Percentiles rank a stretch among this genome's conserved stretches.
phyloP scores from a whole-genome alignment of 2,797 vertebrate species.

The Eptatretus atami region DNA sequence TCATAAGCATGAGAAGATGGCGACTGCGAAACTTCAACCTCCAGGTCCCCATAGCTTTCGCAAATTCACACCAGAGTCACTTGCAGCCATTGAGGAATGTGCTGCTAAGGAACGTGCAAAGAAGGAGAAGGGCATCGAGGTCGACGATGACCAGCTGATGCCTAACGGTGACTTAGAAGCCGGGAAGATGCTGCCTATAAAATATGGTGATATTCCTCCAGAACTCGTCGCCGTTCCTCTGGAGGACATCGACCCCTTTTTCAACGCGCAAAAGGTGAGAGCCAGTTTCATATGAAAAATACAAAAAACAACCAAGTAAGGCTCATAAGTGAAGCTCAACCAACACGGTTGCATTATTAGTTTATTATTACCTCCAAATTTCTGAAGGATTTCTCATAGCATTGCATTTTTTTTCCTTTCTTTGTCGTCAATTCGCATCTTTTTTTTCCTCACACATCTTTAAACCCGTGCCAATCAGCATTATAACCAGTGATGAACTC shows the following conservation, averaged over 20 bases:
- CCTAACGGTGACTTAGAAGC: conserved; percentile 59
- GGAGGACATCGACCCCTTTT: conserved; percentile 84
- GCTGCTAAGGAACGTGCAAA: conserved; percentile 41
- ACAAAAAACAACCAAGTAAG: too few relatives aligned
- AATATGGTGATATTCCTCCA: conserved; percentile 50
- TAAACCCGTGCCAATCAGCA: too few relatives aligned
- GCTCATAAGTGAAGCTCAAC: too few relatives aligned
- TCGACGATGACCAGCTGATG: conserved; percentile 20
- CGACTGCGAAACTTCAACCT: conserved; percentile 60
- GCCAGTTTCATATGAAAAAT: too few relatives aligned
- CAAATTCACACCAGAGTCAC: conserved; percentile 72
- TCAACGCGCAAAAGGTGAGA: conserved; percentile 53
- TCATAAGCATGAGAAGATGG: conserved; percentile 98
- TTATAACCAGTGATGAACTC: too few relatives aligned
- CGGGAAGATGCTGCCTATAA: conserved; percentile 61
- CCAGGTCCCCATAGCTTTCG: conserved; percentile 80
- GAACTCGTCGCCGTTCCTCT: conserved; percentile 59
- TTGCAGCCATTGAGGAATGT: conserved; percentile 72
- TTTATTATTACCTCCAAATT: too few relatives aligned
- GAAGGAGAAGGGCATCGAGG: conserved; percentile 24
- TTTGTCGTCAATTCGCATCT: too few relatives aligned
- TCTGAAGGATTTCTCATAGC: too few relatives aligned
- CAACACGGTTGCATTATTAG: too few relatives aligned
- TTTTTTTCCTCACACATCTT: too few relatives aligned
- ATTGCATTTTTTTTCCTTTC: too few relatives aligned